Percentiles rank a stretch among this genome's conserved stretches.
Conservation (phyloP, 2,888 invertebrate genomes). For the Willowsia nigromaculata region DNA sequence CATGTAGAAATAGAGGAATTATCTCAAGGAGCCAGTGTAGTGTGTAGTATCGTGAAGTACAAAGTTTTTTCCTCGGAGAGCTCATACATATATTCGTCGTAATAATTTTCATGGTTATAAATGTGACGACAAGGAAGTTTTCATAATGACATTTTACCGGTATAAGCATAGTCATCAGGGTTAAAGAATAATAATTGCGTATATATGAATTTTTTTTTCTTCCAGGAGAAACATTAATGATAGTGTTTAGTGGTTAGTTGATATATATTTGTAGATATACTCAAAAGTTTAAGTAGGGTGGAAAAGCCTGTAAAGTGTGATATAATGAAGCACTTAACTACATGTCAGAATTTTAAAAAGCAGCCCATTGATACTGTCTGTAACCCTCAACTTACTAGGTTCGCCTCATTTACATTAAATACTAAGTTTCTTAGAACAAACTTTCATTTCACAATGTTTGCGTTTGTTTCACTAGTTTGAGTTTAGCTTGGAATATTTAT, state of each 20-base stretch:
- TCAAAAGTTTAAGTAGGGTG: background rate
- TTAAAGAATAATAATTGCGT: no score
- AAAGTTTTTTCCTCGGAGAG: background rate
- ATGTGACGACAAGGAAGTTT: background rate
- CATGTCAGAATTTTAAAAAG: background rate
- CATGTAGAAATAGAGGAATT: background rate
- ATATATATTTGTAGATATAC: background rate
- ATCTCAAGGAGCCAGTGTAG: background rate
- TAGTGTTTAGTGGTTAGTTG: background rate
- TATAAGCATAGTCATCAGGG: background rate
- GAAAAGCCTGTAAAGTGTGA: background rate
- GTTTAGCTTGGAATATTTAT: background rate
- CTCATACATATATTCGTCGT: background rate
- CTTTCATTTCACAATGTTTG: background rate
- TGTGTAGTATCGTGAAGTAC: background rate
- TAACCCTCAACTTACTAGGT: background rate
- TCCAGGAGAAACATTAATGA: background rate
- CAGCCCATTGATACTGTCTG: background rate
- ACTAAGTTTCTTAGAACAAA: background rate
- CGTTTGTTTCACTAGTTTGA: background rate
- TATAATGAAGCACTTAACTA: background rate
- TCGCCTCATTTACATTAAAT: constrained; percentile 32
- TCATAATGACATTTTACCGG: background rate
- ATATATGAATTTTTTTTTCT: background rate
- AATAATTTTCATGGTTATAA: background rate